Evolutionary conservation across 1,140 invertebrate species (phyloP).

Genomic region (Drosophila albomicans): DNA sequence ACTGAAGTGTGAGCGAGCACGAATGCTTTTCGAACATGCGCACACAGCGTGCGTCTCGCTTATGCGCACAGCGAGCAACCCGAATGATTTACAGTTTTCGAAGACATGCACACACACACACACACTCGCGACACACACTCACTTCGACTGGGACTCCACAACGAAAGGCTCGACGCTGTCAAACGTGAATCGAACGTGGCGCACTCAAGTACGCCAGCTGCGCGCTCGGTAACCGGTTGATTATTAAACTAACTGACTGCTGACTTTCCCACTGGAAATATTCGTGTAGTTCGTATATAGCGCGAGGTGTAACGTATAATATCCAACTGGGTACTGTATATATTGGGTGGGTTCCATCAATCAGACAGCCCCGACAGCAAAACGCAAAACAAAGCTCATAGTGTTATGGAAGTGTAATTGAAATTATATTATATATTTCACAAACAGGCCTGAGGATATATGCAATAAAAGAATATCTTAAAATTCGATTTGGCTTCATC

Average conservation of each 20-base stretch:
- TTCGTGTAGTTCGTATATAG: conserved; percentile 15
- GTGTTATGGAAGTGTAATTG: conserved; percentile 31
- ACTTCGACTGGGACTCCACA: conserved; percentile 31
- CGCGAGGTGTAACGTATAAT: conserved; percentile 18
- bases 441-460: conserved; percentile 30
- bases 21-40: conserved; percentile 71
- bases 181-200: conserved; percentile 79
- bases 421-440: not conserved
- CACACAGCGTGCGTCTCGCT: conserved; percentile 48
- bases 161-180: conserved; percentile 44
- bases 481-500: not conserved
- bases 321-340: conserved; percentile 16
- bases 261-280: conserved; percentile 18
- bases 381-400: conserved; percentile 12
- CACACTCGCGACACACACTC: conserved; percentile 1
- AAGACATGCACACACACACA: conserved; percentile 55
- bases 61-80: conserved; percentile 43
- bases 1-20: conserved; percentile 16
- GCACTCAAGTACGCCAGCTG: conserved; percentile 76
- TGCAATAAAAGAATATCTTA: conserved; percentile 14
- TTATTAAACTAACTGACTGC: conserved; percentile 13
- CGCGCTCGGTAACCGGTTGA: conserved; percentile 69
- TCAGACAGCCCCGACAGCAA: conserved; percentile 44
- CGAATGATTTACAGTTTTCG: conserved; percentile 80
- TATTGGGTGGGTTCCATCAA: conserved; percentile 22